Evolutionary conservation across 2,113 vertebrate species (phyloP).

Genomic region (Clupea harengus): DNA sequence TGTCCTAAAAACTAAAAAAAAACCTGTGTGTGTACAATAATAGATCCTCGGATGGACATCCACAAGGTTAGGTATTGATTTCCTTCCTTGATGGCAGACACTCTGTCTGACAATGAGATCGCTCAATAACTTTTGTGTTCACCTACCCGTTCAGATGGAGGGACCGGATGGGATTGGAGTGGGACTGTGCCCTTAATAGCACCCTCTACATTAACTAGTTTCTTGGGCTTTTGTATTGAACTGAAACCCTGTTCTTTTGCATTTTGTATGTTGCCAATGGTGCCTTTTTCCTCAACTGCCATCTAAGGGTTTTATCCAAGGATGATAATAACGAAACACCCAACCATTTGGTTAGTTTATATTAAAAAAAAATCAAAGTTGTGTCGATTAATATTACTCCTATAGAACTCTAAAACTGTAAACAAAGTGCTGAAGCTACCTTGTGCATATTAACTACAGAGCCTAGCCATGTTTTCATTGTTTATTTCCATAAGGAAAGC

Average conservation of each 20-base stretch:
- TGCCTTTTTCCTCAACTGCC: too few species aligned
- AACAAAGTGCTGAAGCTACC: not conserved
- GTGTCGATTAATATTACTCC: not conserved
- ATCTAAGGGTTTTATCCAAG: too few species aligned
- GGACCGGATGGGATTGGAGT: not conserved
- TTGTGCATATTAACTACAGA: too few species aligned
- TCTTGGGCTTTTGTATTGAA: not conserved
- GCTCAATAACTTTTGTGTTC: not conserved
- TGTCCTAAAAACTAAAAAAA: not conserved
- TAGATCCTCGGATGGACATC: not conserved
- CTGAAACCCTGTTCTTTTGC: too few species aligned
- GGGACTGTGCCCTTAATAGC: not conserved
- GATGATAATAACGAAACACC: too few species aligned
- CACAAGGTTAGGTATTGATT: not conserved
- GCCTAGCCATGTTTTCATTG: too few species aligned
- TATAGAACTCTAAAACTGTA: not conserved
- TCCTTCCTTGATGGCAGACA: not conserved
- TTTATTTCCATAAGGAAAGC: too few species aligned
- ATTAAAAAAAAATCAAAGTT: too few species aligned
- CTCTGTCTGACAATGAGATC: not conserved
- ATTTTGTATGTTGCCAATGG: too few species aligned
- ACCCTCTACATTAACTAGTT: not conserved
- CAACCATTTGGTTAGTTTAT: too few species aligned
- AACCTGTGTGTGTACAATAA: not conserved
- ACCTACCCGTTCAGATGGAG: too few species aligned